A percentile compares a stretch with the other conserved stretches of the same genome.
Evolutionary conservation across 2,113 vertebrate species (phyloP).

Genomic region (Tupaia chinensis): DNA sequence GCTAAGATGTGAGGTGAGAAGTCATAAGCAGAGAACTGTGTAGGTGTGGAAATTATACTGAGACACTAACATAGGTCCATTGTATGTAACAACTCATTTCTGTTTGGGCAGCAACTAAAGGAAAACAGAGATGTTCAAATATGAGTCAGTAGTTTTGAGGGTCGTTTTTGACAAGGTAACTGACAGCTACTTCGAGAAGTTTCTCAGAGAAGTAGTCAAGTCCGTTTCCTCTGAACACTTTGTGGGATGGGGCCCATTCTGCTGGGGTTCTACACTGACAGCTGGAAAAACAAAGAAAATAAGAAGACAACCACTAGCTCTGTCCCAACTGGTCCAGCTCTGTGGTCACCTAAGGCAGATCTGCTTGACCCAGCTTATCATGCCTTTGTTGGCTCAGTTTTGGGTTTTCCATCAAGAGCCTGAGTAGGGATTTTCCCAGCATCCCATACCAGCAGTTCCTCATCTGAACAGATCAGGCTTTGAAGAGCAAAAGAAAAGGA

Average conservation of each 20-base stretch:
- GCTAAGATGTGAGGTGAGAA: conserved; percentile 19
- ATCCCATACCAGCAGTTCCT: not conserved
- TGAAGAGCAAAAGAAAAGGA: not conserved
- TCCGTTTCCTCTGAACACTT: not conserved
- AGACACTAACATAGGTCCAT: conserved; percentile 26
- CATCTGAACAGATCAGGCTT: not conserved
- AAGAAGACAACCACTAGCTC: not conserved
- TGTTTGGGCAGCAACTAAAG: conserved; percentile 41
- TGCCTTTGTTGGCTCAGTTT: not conserved
- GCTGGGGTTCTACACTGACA: not conserved
- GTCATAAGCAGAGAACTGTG: conserved; percentile 41
- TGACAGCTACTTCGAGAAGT: not conserved
- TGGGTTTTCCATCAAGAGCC: conserved; percentile 31
- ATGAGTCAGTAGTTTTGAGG: not conserved
- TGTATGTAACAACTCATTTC: conserved; percentile 42
- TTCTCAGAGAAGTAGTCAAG: not conserved
- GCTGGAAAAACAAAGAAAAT: not conserved
- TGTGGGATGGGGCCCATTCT: not conserved
- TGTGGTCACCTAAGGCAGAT: rapidly evolving
- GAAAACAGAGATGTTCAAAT: conserved; percentile 47
- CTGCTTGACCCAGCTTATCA: not conserved
- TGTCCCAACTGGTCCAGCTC: not conserved
- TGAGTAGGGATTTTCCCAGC: conserved; percentile 29
- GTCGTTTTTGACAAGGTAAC: not conserved
- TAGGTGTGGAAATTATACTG: conserved; percentile 41